A percentile compares a stretch with the other conserved stretches of the same genome.
Conservation (phyloP, 2,888 invertebrate species). For the Poecilobothrus nobilitatus region DNA sequence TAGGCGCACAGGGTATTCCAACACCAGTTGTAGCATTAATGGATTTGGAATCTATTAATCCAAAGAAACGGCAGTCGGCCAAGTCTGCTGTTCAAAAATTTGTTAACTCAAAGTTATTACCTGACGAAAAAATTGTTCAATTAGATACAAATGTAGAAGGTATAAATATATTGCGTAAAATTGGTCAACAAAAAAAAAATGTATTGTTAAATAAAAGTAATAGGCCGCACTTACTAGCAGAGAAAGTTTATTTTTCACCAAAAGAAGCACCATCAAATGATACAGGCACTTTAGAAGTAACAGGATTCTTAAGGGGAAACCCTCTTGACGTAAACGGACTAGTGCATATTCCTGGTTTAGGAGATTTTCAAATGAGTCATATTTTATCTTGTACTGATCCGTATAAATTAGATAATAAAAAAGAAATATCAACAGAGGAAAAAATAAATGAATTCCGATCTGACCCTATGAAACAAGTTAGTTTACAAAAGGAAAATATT, state of each 20-base stretch:
- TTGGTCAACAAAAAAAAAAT: conserved; percentile 76
- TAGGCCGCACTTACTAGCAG: conserved; percentile 76
- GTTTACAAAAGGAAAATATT: conserved; percentile 67
- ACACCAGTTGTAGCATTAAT: conserved; percentile 66
- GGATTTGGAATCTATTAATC: conserved; percentile 63
- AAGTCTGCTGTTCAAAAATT: conserved; percentile 40
- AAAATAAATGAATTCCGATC: conserved; percentile 33
- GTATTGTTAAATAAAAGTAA: conserved; percentile 65
- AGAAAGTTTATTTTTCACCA: conserved; percentile 60
- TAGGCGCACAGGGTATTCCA: conserved; percentile 74
- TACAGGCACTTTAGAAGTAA: conserved; percentile 64
- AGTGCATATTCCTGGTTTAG: conserved; percentile 84
- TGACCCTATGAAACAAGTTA: conserved; percentile 61
- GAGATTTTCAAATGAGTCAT: conserved; percentile 84
- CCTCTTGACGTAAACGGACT: conserved; percentile 78
- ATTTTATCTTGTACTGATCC: conserved; percentile 67
- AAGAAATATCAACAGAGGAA: conserved; percentile 25
- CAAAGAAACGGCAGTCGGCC: conserved; percentile 58
- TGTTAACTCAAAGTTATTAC: conserved; percentile 59
- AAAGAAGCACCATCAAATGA: conserved; percentile 37
- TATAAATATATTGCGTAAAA: conserved; percentile 60
- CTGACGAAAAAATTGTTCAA: conserved; percentile 71
- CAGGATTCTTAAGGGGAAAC: conserved; percentile 79
- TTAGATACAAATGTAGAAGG: conserved; percentile 69
- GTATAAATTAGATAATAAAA: conserved; percentile 51